Percentiles rank a stretch among this genome's conserved stretches.
These are phyloP conservation scores for Campodea augens DNA, from an alignment of 1,140 invertebrate species.

Conservation along the genomic window DNA sequence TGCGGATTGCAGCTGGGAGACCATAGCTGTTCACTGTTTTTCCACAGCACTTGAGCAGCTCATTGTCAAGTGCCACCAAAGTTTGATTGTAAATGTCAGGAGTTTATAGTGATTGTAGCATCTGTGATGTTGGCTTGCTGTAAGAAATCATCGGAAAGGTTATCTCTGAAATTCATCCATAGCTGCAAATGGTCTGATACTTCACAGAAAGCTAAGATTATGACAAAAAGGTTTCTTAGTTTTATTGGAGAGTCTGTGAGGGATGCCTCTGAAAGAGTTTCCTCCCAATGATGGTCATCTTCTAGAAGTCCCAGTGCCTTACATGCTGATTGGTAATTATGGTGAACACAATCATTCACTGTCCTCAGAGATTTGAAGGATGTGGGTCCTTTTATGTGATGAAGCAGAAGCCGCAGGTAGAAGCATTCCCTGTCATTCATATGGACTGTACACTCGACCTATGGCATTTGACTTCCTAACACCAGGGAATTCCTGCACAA, in stretches of 20 bases:
- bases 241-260: constrained; percentile 9
- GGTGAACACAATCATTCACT: constrained; percentile 17
- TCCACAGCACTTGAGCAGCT: no score
- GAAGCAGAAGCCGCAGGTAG: constrained; percentile 18
- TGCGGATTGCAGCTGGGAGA: no score
- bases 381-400: constrained; percentile 21
- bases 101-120: neutral
- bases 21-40: no score
- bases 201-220: constrained; percentile 11
- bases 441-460: constrained; percentile 19
- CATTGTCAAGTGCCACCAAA: no score
- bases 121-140: neutral
- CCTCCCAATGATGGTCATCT: constrained; percentile 19
- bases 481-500: constrained; percentile 4
- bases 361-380: constrained; percentile 20
- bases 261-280: constrained; percentile 13
- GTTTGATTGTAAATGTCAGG: neutral
- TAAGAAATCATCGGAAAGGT: constrained; percentile 9
- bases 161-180: constrained; percentile 8
- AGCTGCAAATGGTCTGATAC: constrained; percentile 9
- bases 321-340: constrained; percentile 14
- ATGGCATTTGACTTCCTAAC: constrained; percentile 12
- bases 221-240: constrained; percentile 13
- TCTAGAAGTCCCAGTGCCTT: constrained; percentile 17
- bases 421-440: constrained; percentile 17